Evolutionary conservation across 2,113 vertebrate genomes (phyloP), one percentile per base, ranked within the genome.

Genomic region (Azemiops feae): DNA sequence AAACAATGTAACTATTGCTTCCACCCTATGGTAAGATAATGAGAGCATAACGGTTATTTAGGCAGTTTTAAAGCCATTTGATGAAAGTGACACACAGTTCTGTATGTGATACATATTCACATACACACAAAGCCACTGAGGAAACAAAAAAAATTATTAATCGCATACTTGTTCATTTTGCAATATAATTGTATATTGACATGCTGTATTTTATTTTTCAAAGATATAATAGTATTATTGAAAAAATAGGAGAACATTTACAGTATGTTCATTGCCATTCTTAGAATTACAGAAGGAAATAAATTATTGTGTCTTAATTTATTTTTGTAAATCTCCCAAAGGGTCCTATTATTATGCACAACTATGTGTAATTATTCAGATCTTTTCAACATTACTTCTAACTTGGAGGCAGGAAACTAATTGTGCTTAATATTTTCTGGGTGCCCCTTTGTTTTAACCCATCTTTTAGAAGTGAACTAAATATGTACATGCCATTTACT

Each of bases 231-330:
- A 25, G 7, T 92, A 55, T 95, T 57, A 54, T 43, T 64, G 74
- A 69, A 93, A 94, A 88, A 43, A 85, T 92, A 93, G 95, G 93
- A 23, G 91, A 91, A 91, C 88, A 89, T 22, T 18, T 30, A 86
- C 34, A 90, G 0, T 30, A 39, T 20, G 52, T 93, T 69, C 91
- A 92, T 94, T 92, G 92, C 93, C 96, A 94, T 94, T 95, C 94
- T 95, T 87, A 43, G 89, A 95, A 94, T 88, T 93, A 93, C 86
- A 90, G 96, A 69, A 92, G 95, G 96, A 94, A 87, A 81, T 43
- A 94, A 94, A 85, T n/a, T 93, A 92, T 93, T 96, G 94, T 95
- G 94, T 94, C 43, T 93, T 95, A 95, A 94, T 93, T 34, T 92
- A 81, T 27, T 91, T 91, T 88, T 92, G 58, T 93, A 92, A 95